phyloP scores from a whole-genome alignment of 1,140 invertebrate genomes.

The Heterodera carotae region DNA sequence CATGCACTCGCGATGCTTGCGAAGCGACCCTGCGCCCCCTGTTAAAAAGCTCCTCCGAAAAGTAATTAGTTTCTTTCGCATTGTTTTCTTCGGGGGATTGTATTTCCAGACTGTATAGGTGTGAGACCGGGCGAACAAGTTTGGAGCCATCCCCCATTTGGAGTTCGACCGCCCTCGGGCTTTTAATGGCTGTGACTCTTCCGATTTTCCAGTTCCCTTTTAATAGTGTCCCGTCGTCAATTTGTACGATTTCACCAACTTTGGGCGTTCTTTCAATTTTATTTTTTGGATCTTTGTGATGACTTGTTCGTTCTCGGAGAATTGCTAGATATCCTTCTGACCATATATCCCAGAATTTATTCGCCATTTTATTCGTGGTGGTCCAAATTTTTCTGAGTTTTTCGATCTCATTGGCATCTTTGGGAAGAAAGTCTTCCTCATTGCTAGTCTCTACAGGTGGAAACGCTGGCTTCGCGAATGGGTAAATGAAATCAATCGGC shows the following conservation, averaged over 20 bases:
- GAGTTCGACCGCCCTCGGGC: neutral
- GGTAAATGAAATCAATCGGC: conserved; percentile 9
- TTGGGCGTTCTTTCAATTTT: neutral
- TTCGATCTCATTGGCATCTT: neutral
- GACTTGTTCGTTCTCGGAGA: neutral
- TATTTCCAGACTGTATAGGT: neutral
- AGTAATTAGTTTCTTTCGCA: neutral
- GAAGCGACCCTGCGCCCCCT: neutral
- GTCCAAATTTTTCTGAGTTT: neutral
- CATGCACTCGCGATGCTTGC: neutral
- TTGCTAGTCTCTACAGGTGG: neutral
- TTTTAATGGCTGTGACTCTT: neutral
- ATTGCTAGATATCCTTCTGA: neutral
- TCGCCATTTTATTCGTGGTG: neutral
- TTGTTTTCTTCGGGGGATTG: neutral
- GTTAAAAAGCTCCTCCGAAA: neutral
- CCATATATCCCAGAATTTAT: conserved; percentile 4
- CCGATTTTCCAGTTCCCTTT: conserved; percentile 19
- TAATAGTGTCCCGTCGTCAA: neutral
- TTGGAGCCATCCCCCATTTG: neutral
- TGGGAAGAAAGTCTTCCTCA: neutral
- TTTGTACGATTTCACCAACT: conserved; percentile 7
- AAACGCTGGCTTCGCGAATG: neutral
- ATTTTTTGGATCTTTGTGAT: neutral
- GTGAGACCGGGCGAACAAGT: neutral